Percentiles rank a stretch among this genome's conserved stretches.
Evolutionary conservation across 2,888 invertebrate species (phyloP).

Genomic region (Drosophila maculinotata): DNA sequence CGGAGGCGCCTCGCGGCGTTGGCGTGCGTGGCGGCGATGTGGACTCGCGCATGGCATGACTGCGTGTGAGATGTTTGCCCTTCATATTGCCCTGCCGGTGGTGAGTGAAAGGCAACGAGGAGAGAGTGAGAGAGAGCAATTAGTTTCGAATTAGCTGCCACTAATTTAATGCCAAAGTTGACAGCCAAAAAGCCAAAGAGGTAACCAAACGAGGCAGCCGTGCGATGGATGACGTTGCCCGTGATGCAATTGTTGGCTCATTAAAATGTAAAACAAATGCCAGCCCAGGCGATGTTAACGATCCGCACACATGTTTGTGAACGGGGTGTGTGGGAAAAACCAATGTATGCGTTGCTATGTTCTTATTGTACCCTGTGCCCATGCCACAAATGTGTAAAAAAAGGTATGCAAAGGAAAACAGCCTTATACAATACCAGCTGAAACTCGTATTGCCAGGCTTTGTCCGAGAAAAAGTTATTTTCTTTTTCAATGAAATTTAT

Average conservation of each 20-base stretch:
- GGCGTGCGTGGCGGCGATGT: slow-evolving; percentile 88
- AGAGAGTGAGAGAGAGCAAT: slow-evolving; percentile 56
- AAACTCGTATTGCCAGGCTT: too few relatives aligned
- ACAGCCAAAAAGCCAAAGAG: slow-evolving; percentile 28
- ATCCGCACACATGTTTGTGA: slow-evolving; percentile 28
- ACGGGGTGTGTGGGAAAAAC: background rate
- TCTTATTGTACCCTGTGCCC: slow-evolving; percentile 3
- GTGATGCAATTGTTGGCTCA: slow-evolving; percentile 77
- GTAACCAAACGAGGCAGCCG: background rate
- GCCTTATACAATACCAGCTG: too few relatives aligned
- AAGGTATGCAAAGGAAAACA: too few relatives aligned
- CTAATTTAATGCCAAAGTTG: slow-evolving; percentile 74
- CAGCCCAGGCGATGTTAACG: slow-evolving; percentile 47
- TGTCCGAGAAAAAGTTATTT: too few relatives aligned
- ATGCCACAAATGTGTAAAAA: background rate
- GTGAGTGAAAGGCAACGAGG: slow-evolving; percentile 55
- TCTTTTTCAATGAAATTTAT: too few relatives aligned
- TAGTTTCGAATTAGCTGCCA: slow-evolving; percentile 72
- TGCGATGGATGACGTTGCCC: slow-evolving; percentile 53
- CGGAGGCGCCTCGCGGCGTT: slow-evolving; percentile 85
- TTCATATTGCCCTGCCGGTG: slow-evolving; percentile 88
- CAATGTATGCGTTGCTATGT: slow-evolving; percentile 2
- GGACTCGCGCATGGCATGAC: slow-evolving; percentile 95
- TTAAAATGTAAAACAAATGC: slow-evolving; percentile 67
- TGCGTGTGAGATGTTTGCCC: slow-evolving; percentile 93